Percentiles rank a stretch among this genome's conserved stretches.
These are phyloP conservation scores for Cuculus canorus DNA, from an alignment of 2,797 vertebrate species.

Conservation along the genomic window DNA sequence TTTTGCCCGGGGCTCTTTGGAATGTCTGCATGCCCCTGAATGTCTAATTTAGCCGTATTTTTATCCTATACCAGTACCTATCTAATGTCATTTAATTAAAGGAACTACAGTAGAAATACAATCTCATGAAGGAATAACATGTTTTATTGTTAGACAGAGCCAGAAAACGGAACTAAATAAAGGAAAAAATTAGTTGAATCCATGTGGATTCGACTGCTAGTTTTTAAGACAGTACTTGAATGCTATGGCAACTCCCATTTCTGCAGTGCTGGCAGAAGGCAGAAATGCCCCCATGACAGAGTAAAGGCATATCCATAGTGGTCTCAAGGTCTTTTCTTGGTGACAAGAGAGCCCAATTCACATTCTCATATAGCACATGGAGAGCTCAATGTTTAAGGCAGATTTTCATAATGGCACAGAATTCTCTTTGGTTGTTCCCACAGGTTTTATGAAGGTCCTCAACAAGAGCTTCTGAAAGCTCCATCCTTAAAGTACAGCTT, in stretches of 20 bases:
- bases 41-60: neutral
- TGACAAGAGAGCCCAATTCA: neutral
- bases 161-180: neutral
- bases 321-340: neutral
- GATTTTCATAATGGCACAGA: neutral
- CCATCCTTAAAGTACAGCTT: neutral
- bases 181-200: neutral
- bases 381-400: neutral
- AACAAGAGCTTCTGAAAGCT: neutral
- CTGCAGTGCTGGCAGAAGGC: neutral
- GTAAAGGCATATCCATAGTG: neutral
- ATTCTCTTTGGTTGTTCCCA: neutral
- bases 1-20: neutral
- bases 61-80: neutral
- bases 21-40: neutral
- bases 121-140: neutral
- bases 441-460: neutral
- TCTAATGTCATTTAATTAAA: conserved; percentile 29
- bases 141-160: neutral
- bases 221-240: neutral
- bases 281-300: neutral
- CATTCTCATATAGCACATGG: neutral
- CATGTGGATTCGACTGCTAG: neutral
- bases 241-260: neutral
- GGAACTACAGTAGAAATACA: neutral